Evolutionary conservation across 2,797 vertebrate genomes (phyloP), one percentile per base, ranked within the genome.

Genomic region (Poecile montanus): DNA sequence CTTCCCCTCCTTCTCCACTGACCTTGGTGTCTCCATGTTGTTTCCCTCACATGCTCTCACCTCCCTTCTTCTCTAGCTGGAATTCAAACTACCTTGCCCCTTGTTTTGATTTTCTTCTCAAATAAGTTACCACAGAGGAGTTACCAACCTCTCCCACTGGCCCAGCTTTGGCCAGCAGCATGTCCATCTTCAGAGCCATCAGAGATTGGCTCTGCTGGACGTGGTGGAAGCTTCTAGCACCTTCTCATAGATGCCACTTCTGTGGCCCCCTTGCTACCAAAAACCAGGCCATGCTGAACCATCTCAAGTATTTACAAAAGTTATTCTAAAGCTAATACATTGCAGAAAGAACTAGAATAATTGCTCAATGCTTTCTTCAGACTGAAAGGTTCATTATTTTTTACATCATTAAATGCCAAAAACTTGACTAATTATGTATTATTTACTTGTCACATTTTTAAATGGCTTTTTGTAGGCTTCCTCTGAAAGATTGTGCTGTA

Each of bases 371-470:
- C 25, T 75, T 75, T 66, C 42, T 63, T 92, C 79, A 85, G 47
- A 67, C 6, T 63, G 47, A 82, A 95, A 89, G 20, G 14, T 85
- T 95, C 20, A 19, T 91, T 90, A 30, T 44, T 68, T 81, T 90
- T 89, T 82, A 58, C 65, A 78, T 65, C 91, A 92, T 30, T 62
- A 57, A 89, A 91, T 68, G 38, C 27, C 3, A 6, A 88, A 96
- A 95, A 92, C n/a, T 60, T 87, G 47, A 77, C 85, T 96, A 91
- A 96, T 96, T 93, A 85, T 71, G 86, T 89, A 92, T 82, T 95
- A 91, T 95, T 95, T 95, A 95, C 89, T 94, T 95, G 96, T 91
- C 95, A 94, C 81, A 73, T 60, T 82, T 94, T 92, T 22, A 92
- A 95, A 92, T 45, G 83, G 75, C 42, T 89, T 95, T 94, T 53